phyloP scores from a whole-genome alignment of 2,113 vertebrate species.

The Rhabdomys dilectus region DNA sequence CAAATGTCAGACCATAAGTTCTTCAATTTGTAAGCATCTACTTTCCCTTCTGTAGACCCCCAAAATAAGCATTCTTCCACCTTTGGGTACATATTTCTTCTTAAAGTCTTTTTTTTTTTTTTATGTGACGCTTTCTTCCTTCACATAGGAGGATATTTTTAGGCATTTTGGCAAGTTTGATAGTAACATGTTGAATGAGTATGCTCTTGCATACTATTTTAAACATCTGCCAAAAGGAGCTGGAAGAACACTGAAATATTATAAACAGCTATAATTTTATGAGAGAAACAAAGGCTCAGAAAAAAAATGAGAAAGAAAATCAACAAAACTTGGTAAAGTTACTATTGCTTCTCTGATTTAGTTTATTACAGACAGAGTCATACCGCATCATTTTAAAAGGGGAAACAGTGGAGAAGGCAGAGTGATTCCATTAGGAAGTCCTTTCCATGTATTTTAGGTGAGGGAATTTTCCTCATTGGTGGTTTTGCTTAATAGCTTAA shows the following conservation, averaged over 20 bases:
- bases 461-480: slow-evolving; percentile 39
- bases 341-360: slow-evolving; percentile 19
- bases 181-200: slow-evolving; percentile 52
- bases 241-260: slow-evolving; percentile 47
- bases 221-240: slow-evolving; percentile 34
- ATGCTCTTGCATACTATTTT: slow-evolving; percentile 19
- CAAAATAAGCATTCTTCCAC: slow-evolving; percentile 16
- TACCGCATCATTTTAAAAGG: background rate
- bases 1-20: slow-evolving; percentile 15
- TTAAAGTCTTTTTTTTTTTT: slow-evolving; percentile 23
- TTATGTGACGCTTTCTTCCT: background rate
- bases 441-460: background rate
- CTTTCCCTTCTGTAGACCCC: slow-evolving; percentile 7
- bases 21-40: slow-evolving; percentile 52
- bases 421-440: slow-evolving; percentile 51
- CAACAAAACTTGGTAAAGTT: slow-evolving; percentile 31
- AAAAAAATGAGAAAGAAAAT: slow-evolving; percentile 61
- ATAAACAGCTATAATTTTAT: slow-evolving; percentile 28
- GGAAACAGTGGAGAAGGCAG: background rate
- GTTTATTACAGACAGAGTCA: background rate
- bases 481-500: slow-evolving; percentile 29
- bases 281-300: background rate
- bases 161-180: slow-evolving; percentile 23
- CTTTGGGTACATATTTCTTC: slow-evolving; percentile 2
- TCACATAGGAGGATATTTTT: slow-evolving; percentile 15